A percentile compares a stretch with the other conserved stretches of the same genome.
phyloP scores from a whole-genome alignment of 64 coral and sea anemone species.

The Dendrophyllia cribrosa region DNA sequence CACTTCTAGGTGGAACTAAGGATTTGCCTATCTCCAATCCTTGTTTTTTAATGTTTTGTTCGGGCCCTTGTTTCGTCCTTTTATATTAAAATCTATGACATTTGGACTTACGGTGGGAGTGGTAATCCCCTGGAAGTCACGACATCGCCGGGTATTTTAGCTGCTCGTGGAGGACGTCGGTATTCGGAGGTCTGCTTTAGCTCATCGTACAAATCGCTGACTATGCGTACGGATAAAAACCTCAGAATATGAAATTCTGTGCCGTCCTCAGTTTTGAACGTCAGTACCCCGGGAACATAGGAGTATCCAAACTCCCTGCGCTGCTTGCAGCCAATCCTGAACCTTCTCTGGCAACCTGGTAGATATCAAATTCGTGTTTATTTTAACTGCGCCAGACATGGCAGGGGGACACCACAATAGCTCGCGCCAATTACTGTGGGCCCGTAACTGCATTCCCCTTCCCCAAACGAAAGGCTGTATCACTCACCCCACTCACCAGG shows the following conservation, averaged over 20 bases:
- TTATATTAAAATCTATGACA: too few relatives aligned
- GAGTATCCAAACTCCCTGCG: slow-evolving; percentile 75
- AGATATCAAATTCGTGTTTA: not conserved
- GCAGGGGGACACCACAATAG: too few relatives aligned
- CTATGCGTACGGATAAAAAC: slow-evolving; percentile 76
- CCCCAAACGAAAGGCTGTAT: too few relatives aligned
- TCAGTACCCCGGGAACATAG: slow-evolving; percentile 78
- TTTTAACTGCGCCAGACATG: too few relatives aligned
- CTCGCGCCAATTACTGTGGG: too few relatives aligned
- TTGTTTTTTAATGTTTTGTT: too few relatives aligned
- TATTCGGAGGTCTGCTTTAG: slow-evolving; percentile 64
- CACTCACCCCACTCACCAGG: too few relatives aligned
- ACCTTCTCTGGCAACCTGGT: slow-evolving; percentile 30
- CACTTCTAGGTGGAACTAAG: too few relatives aligned
- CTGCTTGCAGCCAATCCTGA: slow-evolving; percentile 54
- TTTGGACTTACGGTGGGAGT: slow-evolving; percentile 63
- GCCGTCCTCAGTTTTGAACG: slow-evolving; percentile 22
- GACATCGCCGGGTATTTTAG: slow-evolving; percentile 52
- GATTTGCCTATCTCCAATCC: too few relatives aligned
- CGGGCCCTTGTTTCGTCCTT: too few relatives aligned
- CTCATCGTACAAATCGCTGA: slow-evolving; percentile 75
- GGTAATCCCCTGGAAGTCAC: slow-evolving; percentile 46
- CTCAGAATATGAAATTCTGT: slow-evolving; percentile 73
- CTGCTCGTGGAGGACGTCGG: slow-evolving; percentile 4
- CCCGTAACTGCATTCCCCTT: too few relatives aligned